Evolutionary conservation across 2,797 vertebrate genomes (phyloP), one percentile per base, ranked within the genome.

Genomic region (Sebastes paucispinis): DNA sequence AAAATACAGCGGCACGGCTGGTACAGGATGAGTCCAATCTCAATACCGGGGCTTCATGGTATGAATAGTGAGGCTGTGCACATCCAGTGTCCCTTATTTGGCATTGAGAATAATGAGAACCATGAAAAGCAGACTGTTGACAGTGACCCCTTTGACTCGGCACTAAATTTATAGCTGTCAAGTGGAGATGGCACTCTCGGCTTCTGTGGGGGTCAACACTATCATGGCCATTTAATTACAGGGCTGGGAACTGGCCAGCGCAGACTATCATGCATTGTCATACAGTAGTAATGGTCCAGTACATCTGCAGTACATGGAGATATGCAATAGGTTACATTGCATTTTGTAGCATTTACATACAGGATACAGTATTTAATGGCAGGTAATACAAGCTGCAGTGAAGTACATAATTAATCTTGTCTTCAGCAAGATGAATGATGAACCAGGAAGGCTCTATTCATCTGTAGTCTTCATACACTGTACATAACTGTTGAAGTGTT

Each of bases 31-130:
- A 81, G 71, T 69, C 57, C 4, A 50, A n/a, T 54, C 65, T 75
- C 25, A 34, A 6, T 60, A 58, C 59, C 3, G 3, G 50, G 55
- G 54, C 67, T 70, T 52, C 66, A 36, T 79, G 57, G 69, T 80
- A 73, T 78, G 69, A 87, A 91, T 82, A 88, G 82, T 64, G 79
- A 81, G 76, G 70, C 73, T 88, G 66, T 20, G n/a, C 59, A 70
- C 69, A 82, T 80, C 67, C 68, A 14, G 39, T 86, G 84, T 92
- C 83, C 82, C 80, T 82, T 76, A 84, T 70, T 78, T 91, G 88
- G 87, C 90, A 88, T 88, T 90, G 90, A 86, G 73, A 91, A 83
- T 93, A 93, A 94, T 93, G 91, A 93, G 85, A 80, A 83, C 39
- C 77, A 82, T 93, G 86, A 92, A 87, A 91, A 90, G 81, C 89